A percentile compares a stretch with the other conserved stretches of the same genome.
Evolutionary conservation across 2,113 vertebrate species (phyloP).

Genomic region (Hepsetus odoe): DNA sequence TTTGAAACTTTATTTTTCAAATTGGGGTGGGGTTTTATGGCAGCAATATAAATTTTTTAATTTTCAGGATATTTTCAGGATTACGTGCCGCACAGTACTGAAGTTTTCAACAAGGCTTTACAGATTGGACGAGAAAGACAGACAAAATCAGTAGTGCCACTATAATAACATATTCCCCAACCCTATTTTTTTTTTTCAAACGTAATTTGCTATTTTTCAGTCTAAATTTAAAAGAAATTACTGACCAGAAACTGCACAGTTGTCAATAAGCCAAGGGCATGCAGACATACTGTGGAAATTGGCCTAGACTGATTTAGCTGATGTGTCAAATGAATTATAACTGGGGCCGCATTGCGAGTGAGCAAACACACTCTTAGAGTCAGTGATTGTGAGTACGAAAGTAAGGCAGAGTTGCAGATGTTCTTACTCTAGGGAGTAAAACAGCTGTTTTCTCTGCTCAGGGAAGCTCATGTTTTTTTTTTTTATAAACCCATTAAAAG

Average conservation of each 20-base stretch:
- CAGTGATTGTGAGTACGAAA: conserved; percentile 15
- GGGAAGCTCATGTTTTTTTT: conserved; percentile 6
- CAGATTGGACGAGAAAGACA: no score
- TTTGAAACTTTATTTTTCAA: no score
- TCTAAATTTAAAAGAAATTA: conserved; percentile 10
- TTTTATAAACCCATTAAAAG: conserved; percentile 28
- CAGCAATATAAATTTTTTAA: no score
- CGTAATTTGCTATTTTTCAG: background rate
- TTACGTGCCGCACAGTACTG: no score
- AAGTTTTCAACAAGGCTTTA: no score
- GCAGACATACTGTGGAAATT: conserved; percentile 27
- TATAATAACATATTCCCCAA: no score
- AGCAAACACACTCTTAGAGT: background rate
- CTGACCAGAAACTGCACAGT: conserved; percentile 22
- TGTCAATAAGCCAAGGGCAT: conserved; percentile 27
- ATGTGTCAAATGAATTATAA: conserved; percentile 47
- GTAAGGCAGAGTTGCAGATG: conserved; percentile 35
- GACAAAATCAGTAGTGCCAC: no score
- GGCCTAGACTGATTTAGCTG: conserved; percentile 34
- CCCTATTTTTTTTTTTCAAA: no score
- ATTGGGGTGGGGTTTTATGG: no score
- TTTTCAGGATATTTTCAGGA: no score
- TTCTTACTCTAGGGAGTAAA: conserved; percentile 38
- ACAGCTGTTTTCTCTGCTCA: conserved; percentile 51
- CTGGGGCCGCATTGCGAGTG: conserved; percentile 18